A percentile compares a stretch with the other conserved stretches of the same genome.
phyloP scores from a whole-genome alignment of 2,888 invertebrate genomes.

The Seladonia tumulorum region DNA sequence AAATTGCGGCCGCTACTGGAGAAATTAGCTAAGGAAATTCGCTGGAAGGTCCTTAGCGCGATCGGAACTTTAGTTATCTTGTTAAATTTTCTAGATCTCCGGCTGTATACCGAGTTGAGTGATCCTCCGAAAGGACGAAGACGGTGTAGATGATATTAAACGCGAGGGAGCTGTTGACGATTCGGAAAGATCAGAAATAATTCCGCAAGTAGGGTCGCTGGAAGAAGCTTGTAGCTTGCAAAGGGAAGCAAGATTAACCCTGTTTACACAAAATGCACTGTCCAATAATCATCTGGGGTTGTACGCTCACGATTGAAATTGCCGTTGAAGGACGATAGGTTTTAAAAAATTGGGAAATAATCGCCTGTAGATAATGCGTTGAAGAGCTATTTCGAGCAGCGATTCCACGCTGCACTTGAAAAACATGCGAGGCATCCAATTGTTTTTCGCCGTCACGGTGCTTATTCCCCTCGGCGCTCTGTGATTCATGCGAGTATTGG shows the following conservation, averaged over 20 bases:
- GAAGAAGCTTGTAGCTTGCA: neutral
- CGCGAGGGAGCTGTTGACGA: neutral
- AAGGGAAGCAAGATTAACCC: neutral
- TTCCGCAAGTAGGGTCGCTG: neutral
- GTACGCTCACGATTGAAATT: no score
- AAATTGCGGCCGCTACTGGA: neutral
- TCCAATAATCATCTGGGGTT: no score
- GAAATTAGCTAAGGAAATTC: neutral
- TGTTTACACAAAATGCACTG: no score
- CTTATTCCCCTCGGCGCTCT: neutral
- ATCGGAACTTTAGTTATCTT: neutral
- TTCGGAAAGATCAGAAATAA: neutral
- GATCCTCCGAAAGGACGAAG: neutral
- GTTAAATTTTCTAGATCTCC: neutral
- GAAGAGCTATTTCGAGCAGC: no score
- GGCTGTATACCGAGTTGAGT: neutral
- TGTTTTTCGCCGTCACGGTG: neutral
- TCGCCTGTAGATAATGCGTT: no score
- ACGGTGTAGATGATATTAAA: neutral
- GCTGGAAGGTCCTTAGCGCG: neutral
- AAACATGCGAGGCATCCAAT: neutral
- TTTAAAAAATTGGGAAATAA: no score
- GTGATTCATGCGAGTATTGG: conserved; percentile 9
- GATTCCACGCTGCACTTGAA: neutral
- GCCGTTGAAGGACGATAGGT: no score